Evolutionary conservation across 1,140 invertebrate genomes (phyloP), one percentile per base, ranked within the genome.

Genomic region (Orchesella cincta): DNA sequence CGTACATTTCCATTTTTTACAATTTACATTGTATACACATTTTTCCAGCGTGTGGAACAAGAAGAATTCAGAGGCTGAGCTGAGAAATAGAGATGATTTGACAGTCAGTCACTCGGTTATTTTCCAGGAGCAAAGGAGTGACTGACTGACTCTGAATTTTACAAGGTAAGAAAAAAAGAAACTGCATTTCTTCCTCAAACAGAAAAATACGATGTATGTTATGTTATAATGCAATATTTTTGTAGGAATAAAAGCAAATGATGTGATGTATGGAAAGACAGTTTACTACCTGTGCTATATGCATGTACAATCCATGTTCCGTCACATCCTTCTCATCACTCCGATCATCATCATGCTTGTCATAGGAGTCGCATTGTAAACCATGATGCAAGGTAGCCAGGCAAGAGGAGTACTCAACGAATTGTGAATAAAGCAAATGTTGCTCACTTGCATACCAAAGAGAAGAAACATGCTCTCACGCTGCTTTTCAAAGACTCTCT

Each of bases 371-470:
- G 12, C n/a, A 26, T 57, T 57, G 8, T 57, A n/a, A n/a, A n/a
- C 23, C 62, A 67, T 12, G 62, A 20, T 67, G n/a, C n/a, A 67
- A 67, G 62, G 31, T 67, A 67, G 62, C 62, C 31, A 67, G 23
- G 31, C 26, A 18, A 33, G 23, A 28, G 8, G 26, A 67, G 62
- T 67, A 67, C 62, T 67, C 62, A 67, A 67, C 62, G 62, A 67
- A 67, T 67, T 67, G 62, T 67, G 62, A 67, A 67, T 67, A 67
- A 57, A 26, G 54, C 54, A 57, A 57, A 57, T 57, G 12, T 57
- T 57, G 62, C 62, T 67, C 62, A 67, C 62, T 67, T 67, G 62
- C 62, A 67, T 67, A 67, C 62, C 62, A 67, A 67, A 33, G 62
- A 67, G 62, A 67, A 29, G 5, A 29, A 33, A 67, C 31, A 29